Base-by-base conservation (phyloP, 2,797 vertebrate genomes). In the Benthosema pterotum region DNA sequence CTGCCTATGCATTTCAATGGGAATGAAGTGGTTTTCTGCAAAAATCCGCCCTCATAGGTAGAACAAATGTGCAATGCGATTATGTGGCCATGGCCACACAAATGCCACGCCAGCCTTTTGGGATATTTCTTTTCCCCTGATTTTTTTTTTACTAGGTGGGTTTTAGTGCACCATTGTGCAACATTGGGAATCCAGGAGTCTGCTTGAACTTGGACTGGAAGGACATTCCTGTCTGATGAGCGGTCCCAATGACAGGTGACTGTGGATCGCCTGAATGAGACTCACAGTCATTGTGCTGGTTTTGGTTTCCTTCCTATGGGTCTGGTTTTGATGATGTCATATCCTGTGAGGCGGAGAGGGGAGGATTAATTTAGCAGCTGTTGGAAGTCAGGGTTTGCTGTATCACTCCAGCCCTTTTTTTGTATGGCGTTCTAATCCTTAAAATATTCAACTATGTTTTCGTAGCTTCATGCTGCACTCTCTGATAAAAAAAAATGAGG, bases 261-360 rank as follows among this genome's bases (percentile, higher is more conserved):
- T 38, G 68, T 38, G 68, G 67, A 83, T 78, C 75, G 74, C n/a
- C 63, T 75, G 67, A 89, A 57, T 85, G 75, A 82, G 17, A 42
- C 46, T 65, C 14, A 0, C 52, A 70, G 72, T 78, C 78, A 72
- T 68, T 58, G 72, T 57, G 70, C 60, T 61, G 50, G 61, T 56
- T 16, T 46, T n/a, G 17, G 19, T 48, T 68, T 57, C 47, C 13
- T 38, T 38, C 32, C 32, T 38, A 38, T 38, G 32, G 11, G 74
- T 68, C 9, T 66, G 19, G 47, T 1, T 0, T 55, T 81, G 66
- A 52, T 61, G 59, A 38, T 68, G 65, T 85, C 80, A 83, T 47
- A 71, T 83, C 84, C 78, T 71, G 74, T 65, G 55, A 61, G 50
- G 58, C 47, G 46, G 11, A 60, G 7, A 60, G 47, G 47, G 63